Base-by-base conservation (phyloP, 1,140 invertebrate species). In the Drosophila aff. region DNA sequence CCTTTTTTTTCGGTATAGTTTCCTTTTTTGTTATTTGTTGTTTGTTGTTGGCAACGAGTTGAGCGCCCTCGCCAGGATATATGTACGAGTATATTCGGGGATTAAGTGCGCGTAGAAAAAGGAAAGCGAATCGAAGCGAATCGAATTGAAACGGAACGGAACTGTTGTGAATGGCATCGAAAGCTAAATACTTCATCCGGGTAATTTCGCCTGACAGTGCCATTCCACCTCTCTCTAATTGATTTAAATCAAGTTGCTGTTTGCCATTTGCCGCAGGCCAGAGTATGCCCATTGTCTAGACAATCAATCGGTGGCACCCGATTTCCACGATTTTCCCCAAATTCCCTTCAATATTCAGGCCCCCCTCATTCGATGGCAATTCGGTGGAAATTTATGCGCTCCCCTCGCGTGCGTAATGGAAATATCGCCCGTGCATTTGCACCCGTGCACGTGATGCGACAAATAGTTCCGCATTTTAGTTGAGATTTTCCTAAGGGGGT, bases 31-130 rank as follows among this genome's bases (percentile, higher is more conserved):
- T 78, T 85, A 81, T 87, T 82, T 75, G 73, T 76, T 78, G 73
- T 90, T 90, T 91, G 86, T 91, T 90, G 82, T 90, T 90, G 85
- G 87, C 86, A 91, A 90, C 85, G 81, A 90, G 85, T 84, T 90
- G 81, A 76, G 81, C 79, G 75, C 78, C 75, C 85, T 89, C 68
- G 44, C 44, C 33, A 40, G 49, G 44, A 50, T 36, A 13, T 36
- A 36, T 36, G 11, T 40, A 61, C 5, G 26, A 23, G 23, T 46
- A 36, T 21, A 53, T 11, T 41, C 63, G 10, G 23, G 23, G 41
- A 57, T 57, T 40, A 40, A 31, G 53, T 68, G 64, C 67, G 67
- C 66, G 67, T 31, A 67, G 52, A 36, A 58, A 72, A 71, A 69
- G 68, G 55, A 72, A 73, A 61, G 67, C 71, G 31, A 50, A 43